Conservation (phyloP, 1,140 invertebrate species). For the Sarcophaga bullata region DNA sequence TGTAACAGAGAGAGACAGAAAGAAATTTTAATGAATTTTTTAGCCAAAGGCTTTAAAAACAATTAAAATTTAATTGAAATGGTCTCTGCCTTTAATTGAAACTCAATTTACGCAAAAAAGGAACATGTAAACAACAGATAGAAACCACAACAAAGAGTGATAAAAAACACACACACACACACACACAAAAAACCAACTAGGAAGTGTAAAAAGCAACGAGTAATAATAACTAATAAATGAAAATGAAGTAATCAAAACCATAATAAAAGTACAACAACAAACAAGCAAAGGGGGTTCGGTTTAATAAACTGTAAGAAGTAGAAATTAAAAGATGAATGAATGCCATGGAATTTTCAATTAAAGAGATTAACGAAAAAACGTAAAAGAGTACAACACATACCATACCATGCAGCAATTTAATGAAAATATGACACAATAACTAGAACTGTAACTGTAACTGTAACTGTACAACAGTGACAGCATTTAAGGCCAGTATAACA, state of each 20-base stretch:
- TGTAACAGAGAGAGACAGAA: not conserved
- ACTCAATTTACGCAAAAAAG: conserved; percentile 24
- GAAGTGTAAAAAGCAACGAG: not conserved
- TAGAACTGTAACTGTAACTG: too few species aligned
- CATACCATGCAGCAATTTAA: too few species aligned
- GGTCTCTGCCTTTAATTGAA: conserved; percentile 7
- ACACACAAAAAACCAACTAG: not conserved
- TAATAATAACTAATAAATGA: conserved; percentile 8
- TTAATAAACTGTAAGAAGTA: too few species aligned
- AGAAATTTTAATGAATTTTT: not conserved
- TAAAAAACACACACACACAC: not conserved
- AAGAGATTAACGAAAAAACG: too few species aligned
- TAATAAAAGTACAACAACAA: not conserved
- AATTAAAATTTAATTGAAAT: conserved; percentile 30
- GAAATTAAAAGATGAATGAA: too few species aligned
- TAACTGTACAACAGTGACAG: too few species aligned
- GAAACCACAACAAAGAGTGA: not conserved
- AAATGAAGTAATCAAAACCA: not conserved
- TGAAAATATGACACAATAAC: too few species aligned
- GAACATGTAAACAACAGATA: not conserved
- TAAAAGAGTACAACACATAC: too few species aligned
- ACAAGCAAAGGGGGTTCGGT: too few species aligned
- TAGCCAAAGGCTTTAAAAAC: conserved; percentile 27
- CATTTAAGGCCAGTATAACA: not conserved
- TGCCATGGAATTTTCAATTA: too few species aligned